Base-by-base conservation (phyloP, 2,113 vertebrate species). In the Myotis davidii region DNA sequence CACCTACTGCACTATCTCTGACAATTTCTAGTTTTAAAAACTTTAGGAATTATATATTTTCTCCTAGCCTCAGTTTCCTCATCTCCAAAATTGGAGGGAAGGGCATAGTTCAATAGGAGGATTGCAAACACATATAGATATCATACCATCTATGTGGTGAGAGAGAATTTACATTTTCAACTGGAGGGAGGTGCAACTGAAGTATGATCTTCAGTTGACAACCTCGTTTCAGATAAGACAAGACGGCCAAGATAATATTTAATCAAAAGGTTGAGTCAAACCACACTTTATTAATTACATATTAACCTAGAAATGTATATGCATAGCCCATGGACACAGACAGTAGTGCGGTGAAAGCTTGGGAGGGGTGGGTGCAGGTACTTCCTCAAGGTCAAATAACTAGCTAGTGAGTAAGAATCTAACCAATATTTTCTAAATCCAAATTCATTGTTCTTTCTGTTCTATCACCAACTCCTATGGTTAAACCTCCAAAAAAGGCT, bases 401-500 rank as follows among this genome's bases (percentile, higher is more conserved):
- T 61, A 25, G 25, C 23, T 79, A 69, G 3, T 48, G 6, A 61
- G 9, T 42, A 50, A 34, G 42, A 72, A 27, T 23, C 5, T 56
- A 16, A n/a, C 1, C 27, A 74, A 10, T 20, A 25, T 85, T 84
- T 32, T 65, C 23, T 76, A 69, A 85, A 64, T 95, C 9, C 37
- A 96, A 83, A 92, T 83, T 32, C 32, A 65, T 61, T 92, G 20
- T 61, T 79, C 27, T 39, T 77, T 91, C 84, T 45, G 0, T 48
- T 85, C 76, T 39, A 90, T 34, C 37, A 88, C 9, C 45, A 90
- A 67, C 56, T 90, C 18, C 48, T 85, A 32, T 32, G 5, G 10
- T 39, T 96, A 83, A 83, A 88, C 27, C 82, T 64, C 39, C 25
- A 94, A 37, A 92, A 89, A 92, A 88, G 83, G 21, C 9, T 48